phyloP scores from a whole-genome alignment of 2,797 vertebrate genomes.

The Neosalanx taihuensis region DNA sequence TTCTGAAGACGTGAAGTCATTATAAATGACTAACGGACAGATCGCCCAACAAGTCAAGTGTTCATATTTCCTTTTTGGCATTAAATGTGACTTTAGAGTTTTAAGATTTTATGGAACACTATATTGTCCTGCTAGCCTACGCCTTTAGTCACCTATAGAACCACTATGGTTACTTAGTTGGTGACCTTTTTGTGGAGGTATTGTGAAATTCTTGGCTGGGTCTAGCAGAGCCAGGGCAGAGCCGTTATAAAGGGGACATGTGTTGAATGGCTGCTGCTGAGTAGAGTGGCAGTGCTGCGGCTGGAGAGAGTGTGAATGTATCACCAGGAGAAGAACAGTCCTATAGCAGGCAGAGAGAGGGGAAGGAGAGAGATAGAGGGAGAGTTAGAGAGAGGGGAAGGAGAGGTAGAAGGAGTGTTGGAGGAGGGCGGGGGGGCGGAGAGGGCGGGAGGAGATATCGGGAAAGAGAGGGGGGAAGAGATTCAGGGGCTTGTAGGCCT shows the following conservation, averaged over 20 bases:
- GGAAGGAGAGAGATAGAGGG: slow-evolving; percentile 17
- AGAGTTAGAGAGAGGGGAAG: background rate
- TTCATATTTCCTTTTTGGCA: background rate
- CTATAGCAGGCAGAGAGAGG: slow-evolving; percentile 34
- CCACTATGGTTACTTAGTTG: slow-evolving; percentile 49
- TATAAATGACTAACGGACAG: background rate
- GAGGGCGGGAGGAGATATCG: background rate
- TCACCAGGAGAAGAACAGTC: slow-evolving; percentile 71
- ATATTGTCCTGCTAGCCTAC: background rate
- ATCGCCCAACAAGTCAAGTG: background rate
- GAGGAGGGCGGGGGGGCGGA: background rate
- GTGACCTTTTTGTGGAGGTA: slow-evolving; percentile 54
- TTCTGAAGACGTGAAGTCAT: background rate
- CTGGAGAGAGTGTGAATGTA: slow-evolving; percentile 62
- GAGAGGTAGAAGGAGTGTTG: background rate
- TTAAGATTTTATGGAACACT: no score
- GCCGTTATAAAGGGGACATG: slow-evolving; percentile 46
- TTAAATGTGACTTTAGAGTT: no score
- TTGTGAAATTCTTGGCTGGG: slow-evolving; percentile 68
- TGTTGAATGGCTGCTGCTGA: slow-evolving; percentile 59
- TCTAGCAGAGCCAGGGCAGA: slow-evolving; percentile 47
- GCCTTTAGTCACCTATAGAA: slow-evolving; percentile 52
- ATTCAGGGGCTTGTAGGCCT: background rate
- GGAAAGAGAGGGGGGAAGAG: background rate
- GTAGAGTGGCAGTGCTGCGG: slow-evolving; percentile 62